Evolutionary conservation across 2,113 vertebrate genomes (phyloP), one percentile per base, ranked within the genome.

Genomic region (Falcunculus frontatus): DNA sequence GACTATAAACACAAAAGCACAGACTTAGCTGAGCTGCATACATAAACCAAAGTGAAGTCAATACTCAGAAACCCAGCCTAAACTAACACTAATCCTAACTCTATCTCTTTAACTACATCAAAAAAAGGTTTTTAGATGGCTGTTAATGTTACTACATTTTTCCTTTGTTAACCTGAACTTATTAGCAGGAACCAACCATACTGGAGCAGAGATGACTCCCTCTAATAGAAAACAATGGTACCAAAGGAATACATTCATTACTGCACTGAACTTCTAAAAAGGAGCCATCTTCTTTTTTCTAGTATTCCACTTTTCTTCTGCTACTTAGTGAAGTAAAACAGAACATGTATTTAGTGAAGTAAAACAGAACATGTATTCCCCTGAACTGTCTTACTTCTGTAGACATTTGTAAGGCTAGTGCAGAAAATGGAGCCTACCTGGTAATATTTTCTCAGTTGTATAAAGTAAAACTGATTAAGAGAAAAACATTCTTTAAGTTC

Each of bases 391-490:
- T 90, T 82, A 75, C 57, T 81, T 87, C 67, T 84, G 47, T 44
- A 84, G 93, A 92, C 72, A 74, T 62, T 84, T 0, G 0, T 78
- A 93, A 92, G 76, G 57, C 64, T 64, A 68, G 55, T 74, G 47
- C 64, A 90, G 91, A 77, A 88, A 95, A 96, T 56, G 73, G 30
- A 89, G 79, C 84, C 84, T 85, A 92, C 87, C 86, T 89, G 69
- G 84, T 84, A 94, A 37, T 77, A 90, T 56, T 84, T 91, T 94
- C 82, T 92, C 39, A 65, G 87, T 26, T 7, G 12, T 67, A 91
- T 92, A 91, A 91, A 95, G 73, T 78, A 92, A 84, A 87, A 84
- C 57, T 85, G 89, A 94, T 84, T 88, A 91, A 86, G 89, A 89
- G 42, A 95, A 70, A 65, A 90, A 89, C 79, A 76, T 87, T 90